Conservation (phyloP, 2,113 vertebrate species). For the Microcebus murinus region DNA sequence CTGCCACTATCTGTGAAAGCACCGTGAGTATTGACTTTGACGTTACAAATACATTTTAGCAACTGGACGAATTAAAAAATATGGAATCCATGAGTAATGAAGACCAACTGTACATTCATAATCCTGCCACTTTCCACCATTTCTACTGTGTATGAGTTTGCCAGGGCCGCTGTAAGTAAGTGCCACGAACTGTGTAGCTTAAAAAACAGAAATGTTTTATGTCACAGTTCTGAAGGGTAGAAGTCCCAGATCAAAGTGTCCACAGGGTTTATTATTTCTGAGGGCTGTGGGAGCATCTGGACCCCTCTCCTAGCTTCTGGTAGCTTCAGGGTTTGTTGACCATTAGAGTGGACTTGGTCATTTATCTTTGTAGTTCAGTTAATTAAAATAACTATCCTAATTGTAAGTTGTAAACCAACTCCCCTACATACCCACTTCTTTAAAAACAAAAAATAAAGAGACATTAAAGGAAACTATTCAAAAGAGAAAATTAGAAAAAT, state of each 20-base stretch:
- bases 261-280: background rate
- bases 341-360: rapidly evolving
- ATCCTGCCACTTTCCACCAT: background rate
- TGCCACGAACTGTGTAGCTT: background rate
- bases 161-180: background rate
- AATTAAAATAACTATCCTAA: background rate
- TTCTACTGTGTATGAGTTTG: background rate
- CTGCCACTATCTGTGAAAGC: background rate
- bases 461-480: background rate
- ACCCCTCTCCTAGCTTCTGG: background rate
- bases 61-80: background rate
- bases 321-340: background rate
- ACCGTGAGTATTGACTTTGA: background rate
- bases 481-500: background rate
- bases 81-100: background rate
- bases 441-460: background rate
- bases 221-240: background rate
- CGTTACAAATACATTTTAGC: conserved; percentile 7
- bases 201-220: background rate
- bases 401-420: background rate
- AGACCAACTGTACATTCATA: background rate
- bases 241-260: background rate
- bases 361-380: background rate
- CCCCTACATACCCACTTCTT: background rate
- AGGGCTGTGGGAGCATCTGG: background rate